These are phyloP conservation scores for Steinernema feltiae DNA, from an alignment of 1,140 invertebrate genomes.

Conservation along the genomic window DNA sequence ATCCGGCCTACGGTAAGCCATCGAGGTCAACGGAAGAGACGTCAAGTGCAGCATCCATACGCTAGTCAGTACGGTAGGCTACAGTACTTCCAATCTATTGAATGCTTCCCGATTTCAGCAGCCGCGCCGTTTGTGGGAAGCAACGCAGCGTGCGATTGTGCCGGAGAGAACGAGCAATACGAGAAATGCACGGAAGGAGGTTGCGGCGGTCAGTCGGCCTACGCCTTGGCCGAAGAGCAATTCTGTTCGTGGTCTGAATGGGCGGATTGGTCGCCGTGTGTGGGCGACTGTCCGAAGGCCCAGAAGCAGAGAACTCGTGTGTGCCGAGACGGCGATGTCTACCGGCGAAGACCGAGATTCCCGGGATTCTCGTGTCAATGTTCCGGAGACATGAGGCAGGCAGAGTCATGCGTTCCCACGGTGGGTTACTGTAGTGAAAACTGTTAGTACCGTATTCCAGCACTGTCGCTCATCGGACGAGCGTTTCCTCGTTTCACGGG, in stretches of 20 bases:
- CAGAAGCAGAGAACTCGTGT: background rate
- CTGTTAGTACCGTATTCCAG: background rate
- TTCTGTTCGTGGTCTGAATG: background rate
- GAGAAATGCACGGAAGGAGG: background rate
- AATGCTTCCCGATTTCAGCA: background rate
- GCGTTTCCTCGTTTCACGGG: background rate
- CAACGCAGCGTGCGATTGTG: background rate
- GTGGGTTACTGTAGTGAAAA: background rate
- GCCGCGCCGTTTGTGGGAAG: background rate
- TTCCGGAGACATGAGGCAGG: background rate
- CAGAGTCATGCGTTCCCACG: background rate
- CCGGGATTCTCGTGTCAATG: background rate
- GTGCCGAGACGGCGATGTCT: background rate
- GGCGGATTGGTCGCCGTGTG: background rate
- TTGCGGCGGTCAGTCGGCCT: background rate
- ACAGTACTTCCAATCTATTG: background rate
- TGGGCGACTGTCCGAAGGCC: background rate
- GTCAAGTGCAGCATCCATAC: background rate
- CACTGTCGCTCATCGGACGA: background rate
- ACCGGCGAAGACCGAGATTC: background rate
- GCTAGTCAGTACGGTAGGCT: background rate
- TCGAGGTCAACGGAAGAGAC: background rate
- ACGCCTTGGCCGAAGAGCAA: background rate
- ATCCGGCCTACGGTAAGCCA: constrained; percentile 29
- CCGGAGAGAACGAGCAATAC: background rate